phyloP scores from a whole-genome alignment of 2,888 invertebrate genomes.

The Melanostoma scalare region DNA sequence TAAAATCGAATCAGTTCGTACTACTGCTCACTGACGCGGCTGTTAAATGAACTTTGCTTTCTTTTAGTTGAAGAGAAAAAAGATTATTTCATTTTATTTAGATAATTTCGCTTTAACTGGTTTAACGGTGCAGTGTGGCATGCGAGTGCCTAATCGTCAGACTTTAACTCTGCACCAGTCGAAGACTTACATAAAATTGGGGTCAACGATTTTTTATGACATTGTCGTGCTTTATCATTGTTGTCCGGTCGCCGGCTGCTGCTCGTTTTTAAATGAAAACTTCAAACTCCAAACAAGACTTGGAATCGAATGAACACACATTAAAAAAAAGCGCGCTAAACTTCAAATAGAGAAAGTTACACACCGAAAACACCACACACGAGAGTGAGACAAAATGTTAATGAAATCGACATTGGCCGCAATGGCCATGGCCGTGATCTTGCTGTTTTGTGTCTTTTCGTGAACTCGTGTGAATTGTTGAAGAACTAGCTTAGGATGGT shows the following conservation, averaged over 20 bases:
- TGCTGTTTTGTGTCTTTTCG: slow-evolving; percentile 34
- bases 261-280: slow-evolving; percentile 23
- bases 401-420: slow-evolving; percentile 72
- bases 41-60: slow-evolving; percentile 23
- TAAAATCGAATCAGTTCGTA: slow-evolving; percentile 52
- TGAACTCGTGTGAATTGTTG: slow-evolving; percentile 44
- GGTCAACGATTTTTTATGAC: slow-evolving; percentile 71
- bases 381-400: slow-evolving; percentile 48
- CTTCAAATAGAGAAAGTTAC: slow-evolving; percentile 68
- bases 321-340: slow-evolving; percentile 34
- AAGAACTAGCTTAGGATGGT: slow-evolving; percentile 21
- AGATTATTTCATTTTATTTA: slow-evolving; percentile 65
- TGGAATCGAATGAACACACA: slow-evolving; percentile 16
- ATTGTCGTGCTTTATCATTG: slow-evolving; percentile 46
- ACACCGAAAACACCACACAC: slow-evolving; percentile 9
- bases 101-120: slow-evolving; percentile 63
- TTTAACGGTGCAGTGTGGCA: slow-evolving; percentile 9
- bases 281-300: too few species aligned
- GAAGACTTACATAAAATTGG: slow-evolving; percentile 33
- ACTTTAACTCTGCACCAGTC: slow-evolving; percentile 18
- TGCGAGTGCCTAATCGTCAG: slow-evolving; percentile 28
- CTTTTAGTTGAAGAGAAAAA: slow-evolving; percentile 20
- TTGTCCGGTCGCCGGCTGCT: slow-evolving; percentile 25
- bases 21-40: slow-evolving; percentile 1
- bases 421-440: slow-evolving; percentile 73